Evolutionary conservation across 2,888 invertebrate species (phyloP), one percentile per base, ranked within the genome.

Genomic region (Scaptomyza caliginosa): DNA sequence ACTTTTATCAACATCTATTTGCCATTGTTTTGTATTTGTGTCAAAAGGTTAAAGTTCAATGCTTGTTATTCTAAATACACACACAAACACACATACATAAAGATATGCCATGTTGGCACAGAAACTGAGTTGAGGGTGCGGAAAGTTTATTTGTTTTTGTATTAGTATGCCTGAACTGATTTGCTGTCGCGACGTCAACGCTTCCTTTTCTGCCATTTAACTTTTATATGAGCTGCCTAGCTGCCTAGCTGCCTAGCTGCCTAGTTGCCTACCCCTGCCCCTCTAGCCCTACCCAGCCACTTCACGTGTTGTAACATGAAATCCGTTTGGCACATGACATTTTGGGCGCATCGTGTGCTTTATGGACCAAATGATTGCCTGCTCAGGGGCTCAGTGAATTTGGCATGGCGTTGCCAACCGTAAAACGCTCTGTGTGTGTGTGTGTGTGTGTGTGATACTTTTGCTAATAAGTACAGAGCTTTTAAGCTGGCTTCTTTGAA

Each of bases 361-460:
- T 78, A 78, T 78, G 84, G 77, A 79, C 77, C 77, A 78, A 54
- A 78, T 78, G 84, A 78, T 78, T 83, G 83, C 74, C 76, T 70
- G 71, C 77, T 82, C 75, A 74, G 69, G 62, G 74, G 63, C 70
- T 71, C 70, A 71, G 54, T 69, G 42, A 70, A 69, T 63, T 71
- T 70, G 70, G 57, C 70, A 57, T 58, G 75, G 49, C 55, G 38
- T 42, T 36, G 68, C 40, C 59, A 51, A 36, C 50, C 36, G n/a
- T n/a, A 32, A 30, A 34, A 43, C 30, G 56, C 60, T 69, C 34
- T 40, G 32, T 51, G 46, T n/a, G 38, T 34, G 4, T 19, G 38
- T 10, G 24, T 28, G 4, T 8, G 42, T 4, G 30, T 13, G 11
- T 42, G 24, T 48, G 57, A 36, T 50, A 66, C 52, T 46, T 54